Conservation (phyloP, 2,113 vertebrate species). For the Rhipidura dahli region DNA sequence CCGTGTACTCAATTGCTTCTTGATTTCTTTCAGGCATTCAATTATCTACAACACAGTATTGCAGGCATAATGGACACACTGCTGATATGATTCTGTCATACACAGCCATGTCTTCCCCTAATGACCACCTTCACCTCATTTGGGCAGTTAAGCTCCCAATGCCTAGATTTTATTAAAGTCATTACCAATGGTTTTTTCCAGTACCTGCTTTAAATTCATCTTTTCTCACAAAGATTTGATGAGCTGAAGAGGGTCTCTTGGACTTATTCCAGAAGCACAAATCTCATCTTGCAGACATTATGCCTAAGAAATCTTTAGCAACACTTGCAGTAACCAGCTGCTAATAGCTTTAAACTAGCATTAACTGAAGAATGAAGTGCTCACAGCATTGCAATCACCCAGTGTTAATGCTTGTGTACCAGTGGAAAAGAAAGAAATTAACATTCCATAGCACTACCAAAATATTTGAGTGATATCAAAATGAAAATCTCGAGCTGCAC, state of each 20-base stretch:
- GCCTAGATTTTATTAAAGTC: neutral
- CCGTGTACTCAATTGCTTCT: slow-evolving; percentile 79
- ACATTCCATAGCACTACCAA: neutral
- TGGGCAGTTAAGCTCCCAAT: neutral
- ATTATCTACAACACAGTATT: slow-evolving; percentile 79
- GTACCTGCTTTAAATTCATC: neutral
- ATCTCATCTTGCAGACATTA: neutral
- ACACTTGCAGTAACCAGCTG: neutral
- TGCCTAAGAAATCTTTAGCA: neutral
- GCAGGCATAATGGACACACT: neutral
- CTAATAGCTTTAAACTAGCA: neutral
- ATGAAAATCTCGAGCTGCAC: neutral
- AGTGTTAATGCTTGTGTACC: neutral
- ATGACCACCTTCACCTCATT: neutral
- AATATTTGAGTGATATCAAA: neutral
- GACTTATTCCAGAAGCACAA: neutral
- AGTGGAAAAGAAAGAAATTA: neutral
- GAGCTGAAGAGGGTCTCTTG: neutral
- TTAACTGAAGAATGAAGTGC: neutral
- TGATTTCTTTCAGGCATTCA: slow-evolving; percentile 94
- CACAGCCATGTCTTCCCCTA: neutral
- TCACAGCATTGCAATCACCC: neutral
- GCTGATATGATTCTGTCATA: neutral
- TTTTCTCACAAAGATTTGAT: neutral
- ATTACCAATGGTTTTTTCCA: neutral